Conservation (phyloP, 2,797 vertebrate genomes). For the Chelmon rostratus region DNA sequence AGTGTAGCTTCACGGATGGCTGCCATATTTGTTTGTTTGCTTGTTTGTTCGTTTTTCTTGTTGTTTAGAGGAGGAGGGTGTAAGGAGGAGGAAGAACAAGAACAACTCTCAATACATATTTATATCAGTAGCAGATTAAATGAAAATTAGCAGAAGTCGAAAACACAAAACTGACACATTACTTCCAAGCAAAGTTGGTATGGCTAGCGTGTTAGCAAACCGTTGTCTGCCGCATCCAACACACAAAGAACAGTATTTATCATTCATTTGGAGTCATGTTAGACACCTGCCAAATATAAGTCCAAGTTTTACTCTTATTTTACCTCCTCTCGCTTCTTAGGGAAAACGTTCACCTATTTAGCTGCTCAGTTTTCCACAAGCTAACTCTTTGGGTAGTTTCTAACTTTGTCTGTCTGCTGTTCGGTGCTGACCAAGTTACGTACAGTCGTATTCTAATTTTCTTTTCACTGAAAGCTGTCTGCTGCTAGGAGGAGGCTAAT, state of each 20-base stretch:
- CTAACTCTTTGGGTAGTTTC: background rate
- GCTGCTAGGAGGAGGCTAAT: background rate
- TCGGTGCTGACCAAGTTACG: background rate
- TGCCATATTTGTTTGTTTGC: too few relatives aligned
- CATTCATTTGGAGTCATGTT: background rate
- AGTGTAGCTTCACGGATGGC: too few relatives aligned
- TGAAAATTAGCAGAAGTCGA: too few relatives aligned
- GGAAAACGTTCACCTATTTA: background rate
- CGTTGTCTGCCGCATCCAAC: background rate
- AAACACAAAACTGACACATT: too few relatives aligned
- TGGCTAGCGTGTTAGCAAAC: background rate
- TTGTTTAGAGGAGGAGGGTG: too few relatives aligned
- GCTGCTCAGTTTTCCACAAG: background rate
- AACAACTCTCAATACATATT: too few relatives aligned
- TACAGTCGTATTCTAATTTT: background rate
- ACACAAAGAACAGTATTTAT: background rate
- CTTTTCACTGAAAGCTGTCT: background rate
- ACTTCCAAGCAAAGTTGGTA: too few relatives aligned
- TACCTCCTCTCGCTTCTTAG: background rate
- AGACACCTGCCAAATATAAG: background rate
- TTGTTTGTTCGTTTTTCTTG: too few relatives aligned
- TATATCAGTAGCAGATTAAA: too few relatives aligned
- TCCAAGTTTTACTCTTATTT: background rate
- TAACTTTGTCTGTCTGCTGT: too few relatives aligned
- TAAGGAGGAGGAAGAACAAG: too few relatives aligned